phyloP scores from a whole-genome alignment of 2,888 invertebrate genomes.

The Ophion slaviceki region DNA sequence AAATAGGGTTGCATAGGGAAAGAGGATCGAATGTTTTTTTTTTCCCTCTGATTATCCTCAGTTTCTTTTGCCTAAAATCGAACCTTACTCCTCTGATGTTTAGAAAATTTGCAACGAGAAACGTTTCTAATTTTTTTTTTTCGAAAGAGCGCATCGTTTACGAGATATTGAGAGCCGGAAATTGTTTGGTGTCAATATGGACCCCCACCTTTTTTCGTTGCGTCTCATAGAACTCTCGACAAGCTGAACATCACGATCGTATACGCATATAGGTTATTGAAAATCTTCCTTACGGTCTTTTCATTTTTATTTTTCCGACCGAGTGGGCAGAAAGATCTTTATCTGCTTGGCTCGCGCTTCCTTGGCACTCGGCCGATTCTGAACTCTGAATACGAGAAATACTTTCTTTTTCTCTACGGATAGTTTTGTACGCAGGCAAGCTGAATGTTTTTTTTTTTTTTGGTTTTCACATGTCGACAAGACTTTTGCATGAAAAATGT shows the following conservation, averaged over 20 bases:
- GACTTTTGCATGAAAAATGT: conserved; percentile 48
- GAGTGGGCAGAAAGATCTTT: no score
- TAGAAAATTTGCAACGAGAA: neutral
- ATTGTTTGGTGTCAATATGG: neutral
- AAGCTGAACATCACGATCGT: no score
- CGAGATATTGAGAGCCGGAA: neutral
- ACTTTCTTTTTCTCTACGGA: neutral
- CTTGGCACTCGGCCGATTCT: neutral
- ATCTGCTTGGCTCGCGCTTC: no score
- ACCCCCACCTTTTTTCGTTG: neutral
- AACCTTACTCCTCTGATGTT: neutral
- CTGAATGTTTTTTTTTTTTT: neutral
- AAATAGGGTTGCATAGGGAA: no score
- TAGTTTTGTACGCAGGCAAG: neutral
- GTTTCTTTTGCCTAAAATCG: neutral
- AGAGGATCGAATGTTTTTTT: no score
- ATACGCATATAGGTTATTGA: neutral
- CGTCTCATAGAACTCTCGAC: neutral
- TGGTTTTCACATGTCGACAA: no score
- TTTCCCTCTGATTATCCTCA: no score
- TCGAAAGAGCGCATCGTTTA: neutral
- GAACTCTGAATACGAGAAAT: neutral
- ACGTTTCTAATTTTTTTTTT: neutral
- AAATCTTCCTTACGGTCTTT: neutral
- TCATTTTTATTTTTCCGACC: neutral